Evolutionary conservation across 1,140 invertebrate species (phyloP).

Genomic region (Lepidostoma basale): DNA sequence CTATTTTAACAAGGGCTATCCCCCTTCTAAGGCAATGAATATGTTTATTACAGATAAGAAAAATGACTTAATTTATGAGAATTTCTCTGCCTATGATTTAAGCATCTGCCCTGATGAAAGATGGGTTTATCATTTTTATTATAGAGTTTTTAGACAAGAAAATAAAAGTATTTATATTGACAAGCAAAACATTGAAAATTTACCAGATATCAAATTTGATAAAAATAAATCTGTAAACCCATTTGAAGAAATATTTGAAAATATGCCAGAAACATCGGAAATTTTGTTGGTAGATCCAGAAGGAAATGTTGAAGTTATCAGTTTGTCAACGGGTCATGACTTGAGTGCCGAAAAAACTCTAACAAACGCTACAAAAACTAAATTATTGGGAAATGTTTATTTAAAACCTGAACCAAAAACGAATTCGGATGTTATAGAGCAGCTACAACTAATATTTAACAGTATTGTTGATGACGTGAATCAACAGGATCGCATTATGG

Average conservation of each 20-base stretch:
- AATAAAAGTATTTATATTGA: too few relatives aligned
- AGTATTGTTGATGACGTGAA: conserved; percentile 19
- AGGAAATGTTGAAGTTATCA: conserved; percentile 15
- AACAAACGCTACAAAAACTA: too few relatives aligned
- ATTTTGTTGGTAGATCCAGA: conserved; percentile 18
- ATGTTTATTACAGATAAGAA: conserved; percentile 14
- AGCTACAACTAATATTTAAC: conserved; percentile 16
- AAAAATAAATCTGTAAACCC: not conserved
- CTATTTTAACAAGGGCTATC: conserved; percentile 15
- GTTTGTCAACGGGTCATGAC: too few relatives aligned
- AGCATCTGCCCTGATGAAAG: conserved; percentile 20
- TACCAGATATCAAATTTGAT: not conserved
- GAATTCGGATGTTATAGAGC: not conserved
- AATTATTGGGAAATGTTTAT: too few relatives aligned
- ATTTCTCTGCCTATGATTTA: conserved; percentile 8
- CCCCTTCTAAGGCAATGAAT: conserved; percentile 17
- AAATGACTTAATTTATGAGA: conserved; percentile 3
- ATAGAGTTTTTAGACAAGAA: not conserved
- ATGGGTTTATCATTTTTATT: conserved; percentile 27
- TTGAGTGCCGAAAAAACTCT: too few relatives aligned
- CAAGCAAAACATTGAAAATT: too few relatives aligned
- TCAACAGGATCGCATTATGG: not conserved
- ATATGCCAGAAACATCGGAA: conserved; percentile 24
- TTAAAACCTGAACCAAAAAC: too few relatives aligned
- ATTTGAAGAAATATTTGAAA: conserved; percentile 18